These are phyloP conservation scores for human DNA, from an alignment of 2,113 vertebrate genomes.

Conservation along the genomic window GRCh38 chr5:91189501-91190000, in stretches of 20 bases:
- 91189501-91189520: not conserved
- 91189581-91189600: not conserved
- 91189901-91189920: not conserved
- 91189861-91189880: not conserved
- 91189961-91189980: not conserved
- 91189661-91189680: not conserved
- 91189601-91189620: not conserved
- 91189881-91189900: not conserved
- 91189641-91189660: not conserved
- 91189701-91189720: not conserved
- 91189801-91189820: not conserved
- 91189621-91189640: not conserved
- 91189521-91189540: not conserved
- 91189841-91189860: not conserved
- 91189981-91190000: not conserved
- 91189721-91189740: not conserved
- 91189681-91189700: not conserved
- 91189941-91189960: not conserved
- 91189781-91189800: slow-evolving; percentile 7
- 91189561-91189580: not conserved
- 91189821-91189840: not conserved
- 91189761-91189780: not conserved
- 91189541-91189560: not conserved
- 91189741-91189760: not conserved
- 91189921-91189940: not conserved